A percentile compares a stretch with the other conserved stretches of the same genome.
Conservation (phyloP, 2,888 invertebrate species). For the Prosapia bicincta region DNA sequence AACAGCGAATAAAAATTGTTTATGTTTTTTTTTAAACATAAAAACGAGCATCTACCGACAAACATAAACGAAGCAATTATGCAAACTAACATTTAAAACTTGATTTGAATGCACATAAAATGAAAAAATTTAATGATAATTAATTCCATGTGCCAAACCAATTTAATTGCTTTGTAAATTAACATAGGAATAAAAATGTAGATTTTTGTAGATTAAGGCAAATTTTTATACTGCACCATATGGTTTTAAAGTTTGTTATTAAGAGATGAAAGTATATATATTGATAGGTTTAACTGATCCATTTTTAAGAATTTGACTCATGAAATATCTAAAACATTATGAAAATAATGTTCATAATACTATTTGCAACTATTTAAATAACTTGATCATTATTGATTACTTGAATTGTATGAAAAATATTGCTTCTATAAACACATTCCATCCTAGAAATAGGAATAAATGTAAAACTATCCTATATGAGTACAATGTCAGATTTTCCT, state of each 20-base stretch:
- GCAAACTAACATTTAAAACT: background rate
- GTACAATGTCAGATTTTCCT: too few relatives aligned
- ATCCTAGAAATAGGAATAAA: too few relatives aligned
- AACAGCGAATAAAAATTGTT: slow-evolving; percentile 4
- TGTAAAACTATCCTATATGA: too few relatives aligned
- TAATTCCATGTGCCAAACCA: background rate
- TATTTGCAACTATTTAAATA: too few relatives aligned
- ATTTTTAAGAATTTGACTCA: too few relatives aligned
- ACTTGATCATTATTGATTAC: too few relatives aligned
- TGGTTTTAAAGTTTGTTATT: background rate
- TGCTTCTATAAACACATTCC: too few relatives aligned
- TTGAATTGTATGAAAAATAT: too few relatives aligned
- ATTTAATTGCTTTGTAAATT: background rate
- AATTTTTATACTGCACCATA: background rate
- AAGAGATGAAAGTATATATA: too few relatives aligned
- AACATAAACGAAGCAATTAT: background rate
- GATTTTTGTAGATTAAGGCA: background rate
- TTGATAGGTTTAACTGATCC: too few relatives aligned
- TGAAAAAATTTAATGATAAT: background rate
- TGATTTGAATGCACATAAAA: background rate
- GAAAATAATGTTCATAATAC: too few relatives aligned
- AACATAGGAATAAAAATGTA: background rate
- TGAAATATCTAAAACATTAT: too few relatives aligned
- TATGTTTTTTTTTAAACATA: background rate
- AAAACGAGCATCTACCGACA: background rate